These are phyloP conservation scores for Albula glossodonta DNA, from an alignment of 2,113 vertebrate genomes.

Conservation along the genomic window DNA sequence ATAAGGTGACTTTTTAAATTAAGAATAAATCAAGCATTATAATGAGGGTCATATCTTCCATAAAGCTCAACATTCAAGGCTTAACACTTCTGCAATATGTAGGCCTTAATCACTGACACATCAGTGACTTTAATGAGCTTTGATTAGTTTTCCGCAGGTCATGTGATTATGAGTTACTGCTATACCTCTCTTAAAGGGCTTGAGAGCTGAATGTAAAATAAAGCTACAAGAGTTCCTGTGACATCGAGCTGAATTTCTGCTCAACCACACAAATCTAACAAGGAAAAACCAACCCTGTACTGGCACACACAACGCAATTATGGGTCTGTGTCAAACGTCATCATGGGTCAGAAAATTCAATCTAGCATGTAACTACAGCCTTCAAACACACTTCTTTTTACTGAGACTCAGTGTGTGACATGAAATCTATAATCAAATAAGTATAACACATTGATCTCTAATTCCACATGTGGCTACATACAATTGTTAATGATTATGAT, in stretches of 20 bases:
- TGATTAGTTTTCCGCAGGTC: slow-evolving; percentile 60
- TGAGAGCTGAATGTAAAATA: background rate
- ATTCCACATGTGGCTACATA: no score
- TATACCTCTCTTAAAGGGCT: slow-evolving; percentile 6
- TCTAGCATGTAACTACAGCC: background rate
- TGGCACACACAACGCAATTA: background rate
- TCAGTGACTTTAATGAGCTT: slow-evolving; percentile 66
- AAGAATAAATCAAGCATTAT: slow-evolving; percentile 81
- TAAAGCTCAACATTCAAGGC: slow-evolving; percentile 68
- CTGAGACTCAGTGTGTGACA: background rate
- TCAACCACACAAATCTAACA: background rate
- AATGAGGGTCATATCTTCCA: slow-evolving; percentile 86
- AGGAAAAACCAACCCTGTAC: background rate
- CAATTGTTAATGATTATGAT: no score
- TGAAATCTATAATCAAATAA: background rate
- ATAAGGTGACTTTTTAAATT: slow-evolving; percentile 87
- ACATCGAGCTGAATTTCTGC: background rate
- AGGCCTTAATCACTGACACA: slow-evolving; percentile 71
- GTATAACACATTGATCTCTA: background rate
- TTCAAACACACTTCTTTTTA: background rate
- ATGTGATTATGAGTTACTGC: slow-evolving; percentile 47
- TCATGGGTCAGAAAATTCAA: background rate
- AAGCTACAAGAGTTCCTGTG: background rate
- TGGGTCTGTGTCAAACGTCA: background rate
- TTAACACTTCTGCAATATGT: slow-evolving; percentile 55